Evolutionary conservation across 2,797 vertebrate species (phyloP).

Genomic region (Xerus rutilus): DNA sequence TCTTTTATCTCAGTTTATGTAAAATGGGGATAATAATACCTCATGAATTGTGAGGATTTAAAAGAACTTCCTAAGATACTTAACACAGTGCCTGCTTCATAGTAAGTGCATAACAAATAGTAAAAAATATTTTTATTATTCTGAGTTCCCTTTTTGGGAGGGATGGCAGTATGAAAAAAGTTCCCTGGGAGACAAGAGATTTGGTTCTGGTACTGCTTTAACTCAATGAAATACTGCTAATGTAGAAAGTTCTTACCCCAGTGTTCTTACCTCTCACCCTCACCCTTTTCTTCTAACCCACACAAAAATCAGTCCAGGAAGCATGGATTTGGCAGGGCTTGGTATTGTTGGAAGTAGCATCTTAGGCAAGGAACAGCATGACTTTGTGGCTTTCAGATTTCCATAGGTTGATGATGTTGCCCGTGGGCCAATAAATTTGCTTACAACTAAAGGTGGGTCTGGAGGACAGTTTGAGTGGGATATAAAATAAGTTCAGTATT

Average conservation of each 20-base stretch:
- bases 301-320: background rate
- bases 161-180: background rate
- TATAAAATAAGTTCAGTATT: background rate
- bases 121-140: slow-evolving; percentile 28
- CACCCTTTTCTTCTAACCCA: background rate
- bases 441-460: background rate
- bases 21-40: slow-evolving; percentile 14
- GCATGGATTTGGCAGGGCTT: background rate
- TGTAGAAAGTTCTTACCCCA: background rate
- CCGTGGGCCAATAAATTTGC: slow-evolving; percentile 7
- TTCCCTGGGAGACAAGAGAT: background rate
- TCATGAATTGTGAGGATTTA: slow-evolving; percentile 27
- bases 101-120: slow-evolving; percentile 22
- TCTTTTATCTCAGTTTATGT: slow-evolving; percentile 2
- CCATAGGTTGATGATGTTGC: background rate
- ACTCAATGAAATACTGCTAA: background rate
- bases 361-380: background rate
- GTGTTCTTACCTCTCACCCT: background rate
- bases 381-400: slow-evolving; percentile 7
- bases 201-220: background rate
- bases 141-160: background rate
- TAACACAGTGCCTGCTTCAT: background rate
- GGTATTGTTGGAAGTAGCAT: background rate
- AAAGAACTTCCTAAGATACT: background rate
- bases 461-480: background rate